Evolutionary conservation across 2,888 invertebrate genomes (phyloP).

Genomic region (Chrysolina americana): DNA sequence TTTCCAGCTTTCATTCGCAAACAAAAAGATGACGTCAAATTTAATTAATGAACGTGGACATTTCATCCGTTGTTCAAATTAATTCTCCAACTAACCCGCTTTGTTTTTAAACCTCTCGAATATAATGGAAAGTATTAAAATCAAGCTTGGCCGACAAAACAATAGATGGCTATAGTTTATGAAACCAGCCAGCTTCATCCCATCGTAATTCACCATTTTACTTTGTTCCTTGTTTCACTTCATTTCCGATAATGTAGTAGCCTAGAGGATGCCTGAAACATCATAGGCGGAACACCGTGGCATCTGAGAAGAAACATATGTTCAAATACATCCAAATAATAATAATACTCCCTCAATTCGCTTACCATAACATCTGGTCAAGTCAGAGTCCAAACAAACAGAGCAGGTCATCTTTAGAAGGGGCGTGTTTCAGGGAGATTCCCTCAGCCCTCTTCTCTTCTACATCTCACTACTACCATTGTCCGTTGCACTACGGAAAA

Average conservation of each 20-base stretch:
- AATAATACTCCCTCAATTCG: too few species aligned
- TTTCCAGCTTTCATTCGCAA: too few species aligned
- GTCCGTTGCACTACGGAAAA: too few species aligned
- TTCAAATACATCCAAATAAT: background rate
- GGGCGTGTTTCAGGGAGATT: too few species aligned
- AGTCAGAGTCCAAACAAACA: too few species aligned
- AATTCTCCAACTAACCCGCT: background rate
- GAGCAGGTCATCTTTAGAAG: too few species aligned
- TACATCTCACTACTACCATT: too few species aligned
- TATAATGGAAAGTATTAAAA: conserved; percentile 10
- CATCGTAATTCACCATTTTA: conserved; percentile 57
- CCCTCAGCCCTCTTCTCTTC: too few species aligned
- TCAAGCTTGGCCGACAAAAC: conserved; percentile 35
- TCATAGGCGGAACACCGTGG: background rate
- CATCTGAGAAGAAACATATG: background rate
- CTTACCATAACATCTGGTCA: too few species aligned
- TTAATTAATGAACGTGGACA: too few species aligned
- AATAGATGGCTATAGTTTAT: conserved; percentile 28
- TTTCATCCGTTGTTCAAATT: too few species aligned
- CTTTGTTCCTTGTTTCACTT: conserved; percentile 52
- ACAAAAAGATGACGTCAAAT: too few species aligned
- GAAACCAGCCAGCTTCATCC: conserved; percentile 37
- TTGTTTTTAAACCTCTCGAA: background rate
- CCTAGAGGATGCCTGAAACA: conserved; percentile 10
- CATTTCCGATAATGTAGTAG: conserved; percentile 50